Base-by-base conservation (phyloP, 2,888 invertebrate genomes). In the Athalia rosae region DNA sequence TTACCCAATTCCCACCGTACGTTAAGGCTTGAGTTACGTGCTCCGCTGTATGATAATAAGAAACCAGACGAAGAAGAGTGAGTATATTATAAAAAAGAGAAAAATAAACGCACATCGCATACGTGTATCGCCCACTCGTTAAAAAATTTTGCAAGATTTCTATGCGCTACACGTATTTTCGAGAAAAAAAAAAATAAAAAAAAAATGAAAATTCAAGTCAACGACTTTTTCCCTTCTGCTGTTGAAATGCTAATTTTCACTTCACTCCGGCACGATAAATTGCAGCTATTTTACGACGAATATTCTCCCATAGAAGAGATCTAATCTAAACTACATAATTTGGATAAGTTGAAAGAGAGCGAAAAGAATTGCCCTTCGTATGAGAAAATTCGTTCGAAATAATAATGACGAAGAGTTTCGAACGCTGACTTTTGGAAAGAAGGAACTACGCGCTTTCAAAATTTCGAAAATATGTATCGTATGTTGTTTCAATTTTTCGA, bases 101-200 rank as follows among this genome's bases (percentile, higher is more conserved):
- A 45, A 47, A 58, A 50, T 13, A 13, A 58, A 15, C 41, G 58
- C 13, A 45, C 43, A 71, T n/a, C 71, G 45, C 56, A 58, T 58
- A 71, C 13, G 9, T 7, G n/a, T 53, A 41, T 58, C 71, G 58
- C 71, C 71, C 71, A 58, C 45, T 71, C 71, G 71, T 71, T 71
- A 56, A 59, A 28, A 62, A 61, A 61, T 48, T 59, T 48, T 11
- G 61, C 74, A 28, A 28, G 48, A 74, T 74, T 74, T 48, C 61
- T 74, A 62, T 47, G 61, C 74, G 48, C 50, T 48, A 74, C 74
- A 74, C 62, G 74, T 41, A 74, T n/a, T 61, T 74, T 74, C 61
- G 61, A 45, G 74, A 74, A 74, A 28, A 28, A 28, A 28, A 28
- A 28, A 28, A 28, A 28, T 28, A 28, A 28, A 28, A 28, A 28